These are phyloP conservation scores for Phorcus lineatus DNA, from an alignment of 2,888 invertebrate species.

Conservation along the genomic window DNA sequence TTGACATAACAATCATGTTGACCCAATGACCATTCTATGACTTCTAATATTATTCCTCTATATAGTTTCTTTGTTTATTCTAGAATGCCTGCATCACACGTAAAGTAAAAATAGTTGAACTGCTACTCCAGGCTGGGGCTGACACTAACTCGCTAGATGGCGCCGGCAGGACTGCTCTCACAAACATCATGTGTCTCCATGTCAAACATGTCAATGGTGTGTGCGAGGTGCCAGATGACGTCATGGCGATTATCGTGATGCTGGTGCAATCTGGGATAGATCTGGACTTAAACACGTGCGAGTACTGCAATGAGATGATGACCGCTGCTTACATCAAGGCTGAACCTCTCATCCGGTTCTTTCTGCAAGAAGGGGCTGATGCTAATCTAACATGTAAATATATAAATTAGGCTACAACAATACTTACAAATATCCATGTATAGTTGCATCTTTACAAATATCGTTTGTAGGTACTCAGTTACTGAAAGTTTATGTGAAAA, in stretches of 20 bases:
- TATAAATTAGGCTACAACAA: background rate
- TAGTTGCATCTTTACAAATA: background rate
- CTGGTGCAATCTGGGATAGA: conserved; percentile 51
- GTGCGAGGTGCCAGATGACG: conserved; percentile 39
- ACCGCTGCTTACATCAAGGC: conserved; percentile 54
- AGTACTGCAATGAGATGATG: conserved; percentile 59
- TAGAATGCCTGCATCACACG: conserved; percentile 50
- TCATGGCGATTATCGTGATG: conserved; percentile 52
- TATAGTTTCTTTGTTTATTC: too few species aligned
- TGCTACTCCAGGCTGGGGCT: conserved; percentile 52
- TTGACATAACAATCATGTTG: too few species aligned
- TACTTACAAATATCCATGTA: background rate
- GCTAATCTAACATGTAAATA: conserved; percentile 54
- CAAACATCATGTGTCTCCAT: conserved; percentile 52
- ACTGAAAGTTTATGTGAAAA: too few species aligned
- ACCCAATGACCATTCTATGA: too few species aligned
- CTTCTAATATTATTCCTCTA: too few species aligned
- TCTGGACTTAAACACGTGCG: conserved; percentile 45
- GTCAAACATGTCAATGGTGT: conserved; percentile 23
- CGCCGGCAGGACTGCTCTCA: conserved; percentile 55
- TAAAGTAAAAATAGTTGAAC: conserved; percentile 47
- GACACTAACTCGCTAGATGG: conserved; percentile 54
- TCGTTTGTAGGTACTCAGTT: too few species aligned
- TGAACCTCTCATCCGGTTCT: conserved; percentile 47
- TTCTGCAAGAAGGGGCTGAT: conserved; percentile 57